A percentile compares a stretch with the other conserved stretches of the same genome.
Evolutionary conservation across 2,797 vertebrate genomes (phyloP).

Genomic region (Australoheros facetus): DNA sequence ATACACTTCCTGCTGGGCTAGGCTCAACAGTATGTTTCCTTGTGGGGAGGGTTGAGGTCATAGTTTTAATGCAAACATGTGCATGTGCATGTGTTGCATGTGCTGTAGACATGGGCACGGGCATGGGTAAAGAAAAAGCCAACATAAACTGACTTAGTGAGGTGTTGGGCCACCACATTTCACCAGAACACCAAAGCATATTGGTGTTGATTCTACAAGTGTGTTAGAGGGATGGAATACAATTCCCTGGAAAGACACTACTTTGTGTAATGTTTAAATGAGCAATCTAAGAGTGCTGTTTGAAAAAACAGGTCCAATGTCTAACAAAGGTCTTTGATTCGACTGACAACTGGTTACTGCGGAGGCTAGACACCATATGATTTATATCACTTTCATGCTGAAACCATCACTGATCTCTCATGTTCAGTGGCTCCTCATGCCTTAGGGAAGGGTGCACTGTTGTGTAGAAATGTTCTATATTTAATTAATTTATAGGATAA

Average conservation of each 20-base stretch:
- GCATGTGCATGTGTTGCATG: neutral
- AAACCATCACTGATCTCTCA: neutral
- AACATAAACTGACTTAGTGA: neutral
- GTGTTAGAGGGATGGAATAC: neutral
- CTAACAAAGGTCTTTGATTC: neutral
- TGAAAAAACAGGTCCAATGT: neutral
- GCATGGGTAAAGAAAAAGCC: neutral
- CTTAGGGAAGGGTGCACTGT: too few relatives aligned
- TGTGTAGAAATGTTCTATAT: neutral
- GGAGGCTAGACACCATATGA: neutral
- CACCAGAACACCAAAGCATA: neutral
- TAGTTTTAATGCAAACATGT: neutral
- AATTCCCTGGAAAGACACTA: neutral
- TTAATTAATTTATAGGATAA: neutral
- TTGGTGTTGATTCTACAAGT: neutral
- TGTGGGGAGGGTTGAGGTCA: neutral
- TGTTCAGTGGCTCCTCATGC: too few relatives aligned
- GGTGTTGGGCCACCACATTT: neutral
- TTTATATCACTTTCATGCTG: neutral
- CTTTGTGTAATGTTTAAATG: neutral
- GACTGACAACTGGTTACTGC: neutral
- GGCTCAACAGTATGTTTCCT: neutral
- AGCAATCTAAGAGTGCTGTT: neutral
- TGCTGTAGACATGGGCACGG: neutral
- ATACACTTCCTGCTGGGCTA: neutral